These are phyloP conservation scores for Melangyna quadrimaculata DNA, from an alignment of 2,888 invertebrate species.

Conservation along the genomic window DNA sequence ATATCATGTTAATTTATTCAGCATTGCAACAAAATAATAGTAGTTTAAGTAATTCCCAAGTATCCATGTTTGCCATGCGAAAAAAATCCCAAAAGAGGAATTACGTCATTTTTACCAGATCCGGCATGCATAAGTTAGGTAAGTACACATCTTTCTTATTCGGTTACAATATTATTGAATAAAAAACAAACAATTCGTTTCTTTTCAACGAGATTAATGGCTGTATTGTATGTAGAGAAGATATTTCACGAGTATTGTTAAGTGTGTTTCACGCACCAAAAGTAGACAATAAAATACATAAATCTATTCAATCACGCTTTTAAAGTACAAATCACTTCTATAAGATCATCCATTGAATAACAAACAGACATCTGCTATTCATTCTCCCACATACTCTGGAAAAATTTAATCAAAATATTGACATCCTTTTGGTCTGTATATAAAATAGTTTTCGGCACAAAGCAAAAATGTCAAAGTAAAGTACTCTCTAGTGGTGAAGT, in stretches of 20 bases:
- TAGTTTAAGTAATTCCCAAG: neutral
- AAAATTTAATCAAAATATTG: constrained; percentile 54
- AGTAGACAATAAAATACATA: neutral
- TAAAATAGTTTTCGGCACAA: neutral
- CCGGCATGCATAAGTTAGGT: no score
- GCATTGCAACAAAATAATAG: no score
- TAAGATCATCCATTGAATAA: constrained; percentile 20
- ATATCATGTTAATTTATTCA: no score
- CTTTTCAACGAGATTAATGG: neutral
- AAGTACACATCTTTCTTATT: neutral
- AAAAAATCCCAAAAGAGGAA: neutral
- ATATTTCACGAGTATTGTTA: neutral
- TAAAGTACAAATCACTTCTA: neutral
- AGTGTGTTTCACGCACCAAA: constrained; percentile 3
- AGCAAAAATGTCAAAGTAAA: neutral
- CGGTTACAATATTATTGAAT: neutral
- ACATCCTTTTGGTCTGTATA: neutral
- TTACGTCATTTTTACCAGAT: neutral
- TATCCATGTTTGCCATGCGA: neutral
- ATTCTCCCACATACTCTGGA: constrained; percentile 21
- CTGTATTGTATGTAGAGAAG: neutral
- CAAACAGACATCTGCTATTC: constrained; percentile 27
- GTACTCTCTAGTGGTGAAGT: neutral
- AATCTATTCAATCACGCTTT: constrained; percentile 42
- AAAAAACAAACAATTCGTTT: neutral